A percentile compares a stretch with the other conserved stretches of the same genome.
These are phyloP conservation scores for Mayetiola destructor DNA, from an alignment of 2,888 invertebrate species.

Conservation along the genomic window DNA sequence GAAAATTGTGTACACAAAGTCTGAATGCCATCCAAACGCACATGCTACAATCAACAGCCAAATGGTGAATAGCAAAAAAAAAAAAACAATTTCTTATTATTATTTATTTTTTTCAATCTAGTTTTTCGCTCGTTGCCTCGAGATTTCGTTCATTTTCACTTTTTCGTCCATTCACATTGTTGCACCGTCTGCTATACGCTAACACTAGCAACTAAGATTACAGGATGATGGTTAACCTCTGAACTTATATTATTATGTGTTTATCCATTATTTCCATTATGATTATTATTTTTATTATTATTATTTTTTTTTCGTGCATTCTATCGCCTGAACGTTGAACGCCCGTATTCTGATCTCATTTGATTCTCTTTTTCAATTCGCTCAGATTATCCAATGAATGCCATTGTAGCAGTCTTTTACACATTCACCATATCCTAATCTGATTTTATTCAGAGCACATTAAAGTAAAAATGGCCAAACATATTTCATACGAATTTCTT, in stretches of 20 bases:
- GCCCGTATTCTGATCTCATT: not conserved
- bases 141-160: too few species aligned
- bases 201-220: constrained; percentile 6
- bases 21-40: too few species aligned
- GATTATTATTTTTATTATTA: not conserved
- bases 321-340: too few species aligned
- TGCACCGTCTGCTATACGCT: not conserved
- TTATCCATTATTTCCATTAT: constrained; percentile 12
- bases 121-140: too few species aligned
- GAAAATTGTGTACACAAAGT: too few species aligned
- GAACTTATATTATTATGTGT: constrained; percentile 13
- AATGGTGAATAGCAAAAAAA: too few species aligned
- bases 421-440: not conserved
- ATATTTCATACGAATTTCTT: not conserved
- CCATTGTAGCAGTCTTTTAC: too few species aligned
- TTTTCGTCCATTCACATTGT: not conserved
- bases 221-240: constrained; percentile 9
- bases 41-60: too few species aligned
- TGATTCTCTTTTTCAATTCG: not conserved
- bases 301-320: not conserved
- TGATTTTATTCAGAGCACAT: constrained; percentile 4
- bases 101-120: too few species aligned
- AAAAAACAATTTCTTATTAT: too few species aligned
- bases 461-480: not conserved
- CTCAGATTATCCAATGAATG: constrained; percentile 1